Conservation (phyloP, 2,888 invertebrate genomes). For the Mythimna loreyi region DNA sequence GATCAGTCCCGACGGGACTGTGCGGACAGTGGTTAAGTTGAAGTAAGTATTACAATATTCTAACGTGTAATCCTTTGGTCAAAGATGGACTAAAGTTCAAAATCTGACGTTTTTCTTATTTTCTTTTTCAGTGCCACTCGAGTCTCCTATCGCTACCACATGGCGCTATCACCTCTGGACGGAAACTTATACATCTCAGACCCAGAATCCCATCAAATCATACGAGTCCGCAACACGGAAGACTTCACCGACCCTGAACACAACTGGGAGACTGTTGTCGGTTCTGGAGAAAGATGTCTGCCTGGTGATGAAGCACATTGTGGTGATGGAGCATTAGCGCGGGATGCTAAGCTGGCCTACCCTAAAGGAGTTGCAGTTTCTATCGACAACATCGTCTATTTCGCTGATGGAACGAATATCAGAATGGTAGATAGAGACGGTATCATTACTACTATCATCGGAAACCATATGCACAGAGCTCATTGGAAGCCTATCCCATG, state of each 20-base stretch:
- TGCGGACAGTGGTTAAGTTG: slow-evolving; percentile 94
- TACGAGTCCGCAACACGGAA: slow-evolving; percentile 95
- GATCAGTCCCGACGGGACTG: slow-evolving; percentile 96
- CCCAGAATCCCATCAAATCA: slow-evolving; percentile 98
- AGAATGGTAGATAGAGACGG: slow-evolving; percentile 98
- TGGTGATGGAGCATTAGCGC: slow-evolving; percentile 98
- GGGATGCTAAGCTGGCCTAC: slow-evolving; percentile 98
- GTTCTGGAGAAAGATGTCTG: slow-evolving; percentile 97
- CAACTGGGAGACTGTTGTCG: slow-evolving; percentile 98
- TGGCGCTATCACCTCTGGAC: slow-evolving; percentile 98
- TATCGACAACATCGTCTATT: slow-evolving; percentile 97
- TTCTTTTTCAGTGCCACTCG: slow-evolving; percentile 94
- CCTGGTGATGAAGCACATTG: slow-evolving; percentile 98
- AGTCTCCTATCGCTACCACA: slow-evolving; percentile 98
- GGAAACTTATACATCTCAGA: slow-evolving; percentile 98
- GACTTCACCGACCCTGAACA: slow-evolving; percentile 96
- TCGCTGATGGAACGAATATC: slow-evolving; percentile 98
- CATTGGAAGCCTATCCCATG: slow-evolving; percentile 98
- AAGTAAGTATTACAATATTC: slow-evolving; percentile 91
- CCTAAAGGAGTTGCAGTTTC: slow-evolving; percentile 99
- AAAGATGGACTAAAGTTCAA: background rate
- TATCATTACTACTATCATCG: slow-evolving; percentile 97
- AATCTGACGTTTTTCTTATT: slow-evolving; percentile 21
- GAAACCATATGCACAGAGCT: slow-evolving; percentile 97
- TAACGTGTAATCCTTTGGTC: background rate